Evolutionary conservation across 1,140 invertebrate genomes (phyloP), one percentile per base, ranked within the genome.

Genomic region (Stegodyphus mimosarum): DNA sequence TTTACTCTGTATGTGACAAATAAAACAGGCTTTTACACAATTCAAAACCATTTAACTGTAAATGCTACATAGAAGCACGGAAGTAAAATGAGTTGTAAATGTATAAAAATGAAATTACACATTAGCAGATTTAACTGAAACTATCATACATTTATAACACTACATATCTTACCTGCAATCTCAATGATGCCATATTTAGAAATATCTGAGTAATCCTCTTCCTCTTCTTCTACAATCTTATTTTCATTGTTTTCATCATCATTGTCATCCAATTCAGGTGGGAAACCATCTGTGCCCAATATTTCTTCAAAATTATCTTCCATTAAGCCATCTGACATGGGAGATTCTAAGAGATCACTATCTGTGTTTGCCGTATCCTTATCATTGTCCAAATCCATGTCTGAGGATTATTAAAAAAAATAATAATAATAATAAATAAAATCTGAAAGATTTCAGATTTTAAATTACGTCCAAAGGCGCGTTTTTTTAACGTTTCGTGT

Each of bases 241-340:
- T 76, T 76, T 13, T 84, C 73, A 90, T 78, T 88, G 87, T 88
- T 89, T 75, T 90, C 89, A 15, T 88, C 83, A 60, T 88, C 89
- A 79, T 87, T 89, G 83, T 90, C 89, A 89, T 91, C 83, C 84
- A 88, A 88, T 91, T 91, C 90, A 74, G 90, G 90, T 88, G 90
- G 90, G 87, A 93, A 91, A 70, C 92, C 91, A 84, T 93, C 93
- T 87, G 93, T 92, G 79, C 93, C 95, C n/a, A 97, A 91, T 89
- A 96, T 95, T 90, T 96, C 95, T 90, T 97, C 96, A 92, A 97
- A 98, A 90, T 98, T 97, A 89, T 98, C 96, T 90, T 97, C 96
- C 83, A 96, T 96, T 7, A 95, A 94, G 48, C 95, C 95, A 91
- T 96, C 95, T 67, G 95, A 95, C 67, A 95, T 94, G 48, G 95